These are phyloP conservation scores for Strix aluco DNA, from an alignment of 2,113 vertebrate species.

Conservation along the genomic window DNA sequence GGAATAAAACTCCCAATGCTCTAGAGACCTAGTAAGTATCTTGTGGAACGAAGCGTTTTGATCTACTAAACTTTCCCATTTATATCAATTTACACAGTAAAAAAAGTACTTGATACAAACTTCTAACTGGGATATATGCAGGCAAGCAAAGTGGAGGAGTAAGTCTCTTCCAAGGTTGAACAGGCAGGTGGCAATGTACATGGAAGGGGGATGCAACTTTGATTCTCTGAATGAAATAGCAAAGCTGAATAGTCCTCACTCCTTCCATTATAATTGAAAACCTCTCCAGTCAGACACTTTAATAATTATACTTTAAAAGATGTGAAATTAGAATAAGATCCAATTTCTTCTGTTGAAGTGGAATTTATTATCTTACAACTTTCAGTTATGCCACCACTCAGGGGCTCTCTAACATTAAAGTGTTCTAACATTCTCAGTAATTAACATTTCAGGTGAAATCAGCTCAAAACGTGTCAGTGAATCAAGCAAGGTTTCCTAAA, in stretches of 20 bases:
- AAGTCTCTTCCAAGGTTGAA: background rate
- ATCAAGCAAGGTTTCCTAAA: background rate
- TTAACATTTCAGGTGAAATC: background rate
- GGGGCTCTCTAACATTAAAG: background rate
- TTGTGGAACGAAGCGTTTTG: background rate
- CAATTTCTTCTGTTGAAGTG: background rate
- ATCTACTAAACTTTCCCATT: background rate
- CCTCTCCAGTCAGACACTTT: background rate
- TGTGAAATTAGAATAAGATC: background rate
- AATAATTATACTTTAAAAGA: background rate
- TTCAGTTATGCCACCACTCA: background rate
- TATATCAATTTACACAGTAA: background rate
- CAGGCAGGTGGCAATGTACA: background rate
- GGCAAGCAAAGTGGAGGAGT: background rate
- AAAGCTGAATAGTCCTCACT: background rate
- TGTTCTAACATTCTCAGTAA: background rate
- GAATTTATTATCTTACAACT: background rate
- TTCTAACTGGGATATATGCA: background rate
- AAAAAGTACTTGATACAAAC: background rate
- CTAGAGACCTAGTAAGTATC: background rate
- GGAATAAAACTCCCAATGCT: background rate
- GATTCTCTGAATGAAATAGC: background rate
- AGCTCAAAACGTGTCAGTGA: background rate
- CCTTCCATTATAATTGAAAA: background rate
- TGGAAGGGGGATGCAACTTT: background rate